Percentiles rank a stretch among this genome's conserved stretches.
Evolutionary conservation across 1,140 invertebrate genomes (phyloP).

Genomic region (Drosophila dunni): DNA sequence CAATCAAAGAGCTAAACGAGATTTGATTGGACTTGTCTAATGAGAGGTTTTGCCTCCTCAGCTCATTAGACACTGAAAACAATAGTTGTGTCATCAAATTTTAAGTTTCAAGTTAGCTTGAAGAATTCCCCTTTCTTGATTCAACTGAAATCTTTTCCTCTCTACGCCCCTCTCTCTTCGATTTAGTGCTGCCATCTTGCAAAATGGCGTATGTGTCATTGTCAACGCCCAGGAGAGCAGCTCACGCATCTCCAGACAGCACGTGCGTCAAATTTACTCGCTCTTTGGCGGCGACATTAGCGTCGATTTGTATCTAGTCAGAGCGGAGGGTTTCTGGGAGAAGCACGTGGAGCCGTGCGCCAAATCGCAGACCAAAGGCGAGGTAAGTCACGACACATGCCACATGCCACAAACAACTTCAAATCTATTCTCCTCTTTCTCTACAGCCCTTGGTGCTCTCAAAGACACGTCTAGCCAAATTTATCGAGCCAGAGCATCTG

Average conservation of each 20-base stretch:
- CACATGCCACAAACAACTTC: neutral
- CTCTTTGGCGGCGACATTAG: slow-evolving; percentile 86
- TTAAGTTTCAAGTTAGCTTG: neutral
- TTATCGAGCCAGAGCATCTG: slow-evolving; percentile 90
- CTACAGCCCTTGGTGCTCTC: slow-evolving; percentile 88
- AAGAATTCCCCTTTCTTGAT: neutral
- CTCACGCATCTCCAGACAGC: slow-evolving; percentile 88
- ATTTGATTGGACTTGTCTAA: slow-evolving; percentile 41
- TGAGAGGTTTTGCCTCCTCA: slow-evolving; percentile 36
- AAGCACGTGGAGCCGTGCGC: slow-evolving; percentile 90
- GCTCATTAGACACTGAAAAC: too few species aligned
- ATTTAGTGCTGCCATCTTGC: slow-evolving; percentile 67
- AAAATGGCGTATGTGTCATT: slow-evolving; percentile 87
- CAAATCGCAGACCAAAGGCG: slow-evolving; percentile 87
- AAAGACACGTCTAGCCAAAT: slow-evolving; percentile 88
- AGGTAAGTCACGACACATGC: slow-evolving; percentile 85
- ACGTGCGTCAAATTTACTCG: slow-evolving; percentile 86
- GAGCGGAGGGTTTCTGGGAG: slow-evolving; percentile 91
- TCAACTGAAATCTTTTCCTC: neutral
- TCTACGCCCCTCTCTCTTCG: neutral
- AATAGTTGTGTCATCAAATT: neutral
- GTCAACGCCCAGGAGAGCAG: slow-evolving; percentile 88
- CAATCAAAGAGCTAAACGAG: slow-evolving; percentile 47
- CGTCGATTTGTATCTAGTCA: slow-evolving; percentile 87
- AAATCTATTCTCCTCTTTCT: neutral